Conservation (phyloP, 2,888 invertebrate species). For the Shargacucullia verbasci region DNA sequence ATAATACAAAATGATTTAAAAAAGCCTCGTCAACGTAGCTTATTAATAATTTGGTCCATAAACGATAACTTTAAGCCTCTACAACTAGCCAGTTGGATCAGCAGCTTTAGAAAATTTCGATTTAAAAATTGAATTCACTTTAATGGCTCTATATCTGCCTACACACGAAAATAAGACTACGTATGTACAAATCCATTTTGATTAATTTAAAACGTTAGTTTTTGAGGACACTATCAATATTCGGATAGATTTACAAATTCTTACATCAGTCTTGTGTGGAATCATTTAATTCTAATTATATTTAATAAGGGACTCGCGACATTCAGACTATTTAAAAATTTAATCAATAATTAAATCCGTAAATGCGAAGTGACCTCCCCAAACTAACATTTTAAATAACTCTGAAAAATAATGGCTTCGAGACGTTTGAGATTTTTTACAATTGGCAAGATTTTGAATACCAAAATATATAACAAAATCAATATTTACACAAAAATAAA, state of each 20-base stretch:
- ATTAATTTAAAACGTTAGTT: slow-evolving; percentile 36
- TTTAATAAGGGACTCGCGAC: too few species aligned
- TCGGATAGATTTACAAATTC: slow-evolving; percentile 33
- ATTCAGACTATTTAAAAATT: too few species aligned
- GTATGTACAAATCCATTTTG: background rate
- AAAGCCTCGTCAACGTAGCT: slow-evolving; percentile 45
- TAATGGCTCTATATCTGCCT: too few species aligned
- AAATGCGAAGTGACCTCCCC: too few species aligned
- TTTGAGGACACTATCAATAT: slow-evolving; percentile 13
- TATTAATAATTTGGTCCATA: slow-evolving; percentile 46
- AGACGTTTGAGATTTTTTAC: slow-evolving; percentile 40
- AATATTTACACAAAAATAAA: slow-evolving; percentile 35
- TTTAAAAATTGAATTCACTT: too few species aligned
- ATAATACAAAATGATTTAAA: slow-evolving; percentile 31
- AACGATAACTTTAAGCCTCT: slow-evolving; percentile 48
- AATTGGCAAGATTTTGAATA: slow-evolving; percentile 27
- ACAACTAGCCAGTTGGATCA: slow-evolving; percentile 38
- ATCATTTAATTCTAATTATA: slow-evolving; percentile 8
- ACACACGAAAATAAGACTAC: too few species aligned
- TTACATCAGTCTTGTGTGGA: slow-evolving; percentile 28
- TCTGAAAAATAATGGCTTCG: slow-evolving; percentile 14
- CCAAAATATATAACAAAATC: slow-evolving; percentile 12
- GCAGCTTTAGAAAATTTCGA: slow-evolving; percentile 2
- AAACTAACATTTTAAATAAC: slow-evolving; percentile 36
- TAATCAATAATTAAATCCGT: too few species aligned